Evolutionary conservation across 2,797 vertebrate species (phyloP).

Genomic region (Hafferia zeledoni): DNA sequence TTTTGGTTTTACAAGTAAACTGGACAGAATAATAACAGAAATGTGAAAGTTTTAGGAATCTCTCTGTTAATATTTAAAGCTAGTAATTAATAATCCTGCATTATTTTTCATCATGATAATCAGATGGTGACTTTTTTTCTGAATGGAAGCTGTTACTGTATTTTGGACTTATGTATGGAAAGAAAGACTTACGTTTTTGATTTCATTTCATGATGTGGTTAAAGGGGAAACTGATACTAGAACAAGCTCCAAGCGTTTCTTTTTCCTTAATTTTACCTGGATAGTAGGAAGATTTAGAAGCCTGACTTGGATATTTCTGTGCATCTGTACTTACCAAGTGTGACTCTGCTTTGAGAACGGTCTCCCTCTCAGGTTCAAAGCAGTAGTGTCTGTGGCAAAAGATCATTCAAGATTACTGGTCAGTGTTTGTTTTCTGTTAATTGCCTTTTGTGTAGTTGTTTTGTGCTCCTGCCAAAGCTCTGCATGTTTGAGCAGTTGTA

Average conservation of each 20-base stretch:
- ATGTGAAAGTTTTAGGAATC: neutral
- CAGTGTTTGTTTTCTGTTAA: neutral
- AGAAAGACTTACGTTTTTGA: neutral
- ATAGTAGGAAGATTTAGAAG: neutral
- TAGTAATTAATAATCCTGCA: neutral
- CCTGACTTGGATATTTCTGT: neutral
- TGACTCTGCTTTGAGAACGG: neutral
- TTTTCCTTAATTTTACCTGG: neutral
- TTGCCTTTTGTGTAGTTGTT: neutral
- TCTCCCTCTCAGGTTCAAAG: neutral
- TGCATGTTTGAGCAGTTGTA: neutral
- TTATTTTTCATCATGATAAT: neutral
- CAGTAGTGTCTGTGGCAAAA: neutral
- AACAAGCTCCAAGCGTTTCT: neutral
- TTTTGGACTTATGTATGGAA: neutral
- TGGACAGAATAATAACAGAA: neutral
- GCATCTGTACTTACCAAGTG: neutral
- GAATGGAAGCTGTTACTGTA: neutral
- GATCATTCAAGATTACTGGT: neutral
- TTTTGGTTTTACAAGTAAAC: neutral
- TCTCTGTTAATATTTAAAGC: neutral
- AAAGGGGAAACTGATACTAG: neutral
- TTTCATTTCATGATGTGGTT: neutral
- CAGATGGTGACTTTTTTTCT: neutral
- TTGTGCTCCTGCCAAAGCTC: neutral